Base-by-base conservation (phyloP, 1,140 invertebrate genomes). In the Portunus trituberculatus region DNA sequence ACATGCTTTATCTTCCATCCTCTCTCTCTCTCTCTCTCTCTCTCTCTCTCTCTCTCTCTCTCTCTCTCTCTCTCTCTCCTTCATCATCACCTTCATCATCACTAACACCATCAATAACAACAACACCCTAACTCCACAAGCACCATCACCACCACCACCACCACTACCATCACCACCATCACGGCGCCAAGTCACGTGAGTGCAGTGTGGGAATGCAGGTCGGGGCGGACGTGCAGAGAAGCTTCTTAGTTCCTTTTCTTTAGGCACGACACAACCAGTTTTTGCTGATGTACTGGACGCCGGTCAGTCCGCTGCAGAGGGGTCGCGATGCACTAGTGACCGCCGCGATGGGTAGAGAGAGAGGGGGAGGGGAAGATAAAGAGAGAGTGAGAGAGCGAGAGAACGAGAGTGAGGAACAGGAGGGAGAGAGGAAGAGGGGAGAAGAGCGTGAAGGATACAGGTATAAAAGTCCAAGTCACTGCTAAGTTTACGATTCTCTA, bases 161-260 rank as follows among this genome's bases (percentile, higher is more conserved):
- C 48, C n/a, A 45, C 46, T 39, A 46, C 39, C 88, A 39, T 39
- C 88, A 90, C 25, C 88, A 45, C 32, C 45, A 48, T 14, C 48
- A 90, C 45, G 20, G 8, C n/a, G 20, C 52, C 16, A 48, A 91
- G n/a, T 91, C 48, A 31, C 90, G 25, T 28, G 31, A 59, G 29
- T 25, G 59, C 29, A 32, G 90, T 91, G 90, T 91, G 90, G 90
- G 90, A 91, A 91, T 91, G 90, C 25, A 59, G 48, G 84, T 87
- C 39, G 31, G 84, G 84, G 4, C 39, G 84, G 84, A 76, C 67
- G 16, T n/a, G 67, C 59, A 76, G 6, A 76, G 6, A 46, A 91
- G 12, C 90, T 91, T 31, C 52, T 76, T 48, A 83, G 25, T 76
- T 76, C n/a, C 48, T 83, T 52, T 31, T 52, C 76, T 86, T 29